Evolutionary conservation across 2,888 invertebrate genomes (phyloP).

Genomic region (Agapetus fuscipes): DNA sequence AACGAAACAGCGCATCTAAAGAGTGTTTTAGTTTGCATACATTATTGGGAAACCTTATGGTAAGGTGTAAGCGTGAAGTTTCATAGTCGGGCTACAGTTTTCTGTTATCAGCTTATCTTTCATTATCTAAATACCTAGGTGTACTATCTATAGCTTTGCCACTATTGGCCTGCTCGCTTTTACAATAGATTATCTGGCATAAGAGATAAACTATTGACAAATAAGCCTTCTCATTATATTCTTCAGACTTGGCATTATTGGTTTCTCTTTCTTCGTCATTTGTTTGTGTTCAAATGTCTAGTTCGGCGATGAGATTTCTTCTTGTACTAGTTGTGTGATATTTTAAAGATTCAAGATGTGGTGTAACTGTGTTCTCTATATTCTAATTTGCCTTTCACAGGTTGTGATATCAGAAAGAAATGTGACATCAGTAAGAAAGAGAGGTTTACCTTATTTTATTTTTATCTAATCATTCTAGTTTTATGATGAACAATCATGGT

Average conservation of each 20-base stretch:
- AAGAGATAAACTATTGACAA: slow-evolving; percentile 12
- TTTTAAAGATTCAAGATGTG: slow-evolving; percentile 7
- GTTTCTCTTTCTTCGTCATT: neutral
- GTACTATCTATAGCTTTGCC: slow-evolving; percentile 11
- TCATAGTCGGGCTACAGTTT: no score
- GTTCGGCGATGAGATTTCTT: no score
- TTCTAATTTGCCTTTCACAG: slow-evolving; percentile 5
- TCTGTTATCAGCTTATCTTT: neutral
- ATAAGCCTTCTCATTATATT: neutral
- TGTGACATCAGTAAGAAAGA: neutral
- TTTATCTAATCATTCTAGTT: neutral
- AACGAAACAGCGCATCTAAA: no score
- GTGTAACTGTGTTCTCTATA: slow-evolving; percentile 4
- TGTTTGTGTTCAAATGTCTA: neutral
- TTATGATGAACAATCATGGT: no score
- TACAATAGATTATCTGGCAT: slow-evolving; percentile 13
- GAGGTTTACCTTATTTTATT: neutral
- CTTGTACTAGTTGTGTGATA: no score
- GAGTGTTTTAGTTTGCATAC: no score
- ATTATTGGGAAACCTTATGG: no score
- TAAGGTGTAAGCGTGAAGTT: no score
- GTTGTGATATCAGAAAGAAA: slow-evolving; percentile 2
- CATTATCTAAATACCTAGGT: no score
- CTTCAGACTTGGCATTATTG: neutral
- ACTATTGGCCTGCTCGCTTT: slow-evolving; percentile 12